These are phyloP conservation scores for Phaedon cochleariae DNA, from an alignment of 2,888 invertebrate species.

Conservation along the genomic window DNA sequence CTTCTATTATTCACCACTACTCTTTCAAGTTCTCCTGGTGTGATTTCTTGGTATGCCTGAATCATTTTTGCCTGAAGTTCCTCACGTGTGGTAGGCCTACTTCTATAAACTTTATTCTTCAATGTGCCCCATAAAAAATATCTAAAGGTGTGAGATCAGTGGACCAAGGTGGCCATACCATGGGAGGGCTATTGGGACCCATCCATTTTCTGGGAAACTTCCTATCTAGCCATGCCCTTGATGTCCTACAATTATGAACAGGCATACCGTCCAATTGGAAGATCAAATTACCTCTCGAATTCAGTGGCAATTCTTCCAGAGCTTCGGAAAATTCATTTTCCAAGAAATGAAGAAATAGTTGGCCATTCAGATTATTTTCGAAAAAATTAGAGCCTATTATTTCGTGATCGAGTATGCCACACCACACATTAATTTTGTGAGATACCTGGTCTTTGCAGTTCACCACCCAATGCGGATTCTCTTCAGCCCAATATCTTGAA, in stretches of 20 bases:
- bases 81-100: no score
- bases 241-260: not conserved
- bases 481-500: conserved; percentile 22
- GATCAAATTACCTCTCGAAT: not conserved
- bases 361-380: conserved; percentile 4
- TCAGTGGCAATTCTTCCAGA: not conserved
- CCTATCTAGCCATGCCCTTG: not conserved
- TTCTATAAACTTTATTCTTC: no score
- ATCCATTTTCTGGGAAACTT: not conserved
- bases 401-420: conserved; percentile 20
- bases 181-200: not conserved
- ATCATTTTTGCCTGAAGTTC: no score
- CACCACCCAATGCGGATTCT: conserved; percentile 25
- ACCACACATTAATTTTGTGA: conserved; percentile 28
- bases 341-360: conserved; percentile 1
- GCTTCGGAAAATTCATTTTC: not conserved
- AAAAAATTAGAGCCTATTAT: conserved; percentile 24
- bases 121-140: no score
- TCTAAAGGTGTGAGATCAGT: no score
- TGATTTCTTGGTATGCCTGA: no score
- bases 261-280: not conserved
- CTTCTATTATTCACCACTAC: no score
- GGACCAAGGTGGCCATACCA: no score
- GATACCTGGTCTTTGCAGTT: conserved; percentile 24
- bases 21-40: no score